These are phyloP conservation scores for Vesta saturnalis DNA, from an alignment of 2,888 invertebrate species.

Conservation along the genomic window DNA sequence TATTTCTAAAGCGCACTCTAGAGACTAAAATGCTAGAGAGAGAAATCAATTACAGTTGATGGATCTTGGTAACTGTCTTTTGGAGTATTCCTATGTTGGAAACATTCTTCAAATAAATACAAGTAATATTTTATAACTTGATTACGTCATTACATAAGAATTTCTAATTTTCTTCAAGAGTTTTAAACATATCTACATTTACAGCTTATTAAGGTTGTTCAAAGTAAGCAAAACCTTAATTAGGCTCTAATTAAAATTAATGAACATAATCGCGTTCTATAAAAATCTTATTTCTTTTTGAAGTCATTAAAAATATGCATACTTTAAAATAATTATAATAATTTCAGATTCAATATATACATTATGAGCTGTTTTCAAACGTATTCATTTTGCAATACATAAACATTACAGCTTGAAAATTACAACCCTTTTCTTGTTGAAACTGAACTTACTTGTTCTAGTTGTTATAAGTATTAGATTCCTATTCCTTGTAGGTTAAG, in stretches of 20 bases:
- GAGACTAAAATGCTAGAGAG: conserved; percentile 26
- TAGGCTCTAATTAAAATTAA: conserved; percentile 7
- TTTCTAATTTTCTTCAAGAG: not conserved
- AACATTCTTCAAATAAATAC: not conserved
- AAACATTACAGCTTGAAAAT: too few species aligned
- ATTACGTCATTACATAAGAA: not conserved
- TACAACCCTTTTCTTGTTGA: too few species aligned
- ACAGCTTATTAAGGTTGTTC: not conserved
- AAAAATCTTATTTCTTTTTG: not conserved
- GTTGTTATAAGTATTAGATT: too few species aligned
- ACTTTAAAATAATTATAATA: too few species aligned
- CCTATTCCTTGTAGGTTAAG: too few species aligned
- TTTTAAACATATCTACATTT: not conserved
- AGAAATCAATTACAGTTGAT: conserved; percentile 26
- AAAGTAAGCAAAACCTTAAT: conserved; percentile 9
- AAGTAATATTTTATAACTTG: conserved; percentile 2
- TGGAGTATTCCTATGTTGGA: not conserved
- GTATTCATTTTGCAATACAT: too few species aligned
- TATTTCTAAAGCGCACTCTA: conserved; percentile 28
- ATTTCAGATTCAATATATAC: too few species aligned
- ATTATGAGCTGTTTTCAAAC: too few species aligned
- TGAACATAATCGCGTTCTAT: not conserved
- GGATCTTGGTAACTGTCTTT: not conserved
- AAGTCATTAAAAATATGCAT: too few species aligned
- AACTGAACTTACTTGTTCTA: too few species aligned